Evolutionary conservation across 2,113 vertebrate species (phyloP).

Genomic region (Polypterus senegalus): DNA sequence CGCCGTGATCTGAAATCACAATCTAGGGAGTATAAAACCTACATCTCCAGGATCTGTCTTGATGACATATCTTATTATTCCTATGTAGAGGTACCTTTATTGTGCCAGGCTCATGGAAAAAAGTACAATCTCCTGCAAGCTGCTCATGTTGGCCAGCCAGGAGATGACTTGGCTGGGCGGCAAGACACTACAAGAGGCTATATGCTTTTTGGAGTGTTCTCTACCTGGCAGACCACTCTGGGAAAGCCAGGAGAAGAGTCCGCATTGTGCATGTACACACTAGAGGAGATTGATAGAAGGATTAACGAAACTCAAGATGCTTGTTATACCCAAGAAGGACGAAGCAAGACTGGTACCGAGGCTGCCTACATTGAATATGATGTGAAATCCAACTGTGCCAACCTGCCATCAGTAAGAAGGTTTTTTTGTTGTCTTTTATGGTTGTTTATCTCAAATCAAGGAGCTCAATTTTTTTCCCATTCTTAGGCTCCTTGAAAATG

Average conservation of each 20-base stretch:
- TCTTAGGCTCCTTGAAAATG: background rate
- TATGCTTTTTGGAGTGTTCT: constrained; percentile 74
- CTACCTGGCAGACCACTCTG: constrained; percentile 56
- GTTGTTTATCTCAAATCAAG: background rate
- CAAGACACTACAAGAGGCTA: constrained; percentile 28
- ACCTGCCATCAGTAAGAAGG: constrained; percentile 74
- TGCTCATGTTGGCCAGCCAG: constrained; percentile 52
- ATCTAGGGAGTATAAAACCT: constrained; percentile 78
- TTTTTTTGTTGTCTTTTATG: background rate
- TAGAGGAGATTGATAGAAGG: constrained; percentile 70
- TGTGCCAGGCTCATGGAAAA: constrained; percentile 55
- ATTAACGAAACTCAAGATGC: constrained; percentile 77
- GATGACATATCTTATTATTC: constrained; percentile 90
- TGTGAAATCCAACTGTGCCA: constrained; percentile 85
- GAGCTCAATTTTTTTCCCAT: background rate
- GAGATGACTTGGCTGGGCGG: constrained; percentile 22
- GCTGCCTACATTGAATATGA: constrained; percentile 91
- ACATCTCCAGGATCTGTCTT: constrained; percentile 80
- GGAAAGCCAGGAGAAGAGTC: constrained; percentile 66
- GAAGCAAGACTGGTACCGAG: constrained; percentile 52
- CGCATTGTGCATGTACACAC: constrained; percentile 72
- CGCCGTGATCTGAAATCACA: constrained; percentile 79
- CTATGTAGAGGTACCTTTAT: constrained; percentile 82
- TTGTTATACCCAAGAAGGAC: constrained; percentile 82
- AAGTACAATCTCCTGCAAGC: constrained; percentile 79